Conservation (phyloP, 2,888 invertebrate genomes). For the Andrena haemorrhoa region DNA sequence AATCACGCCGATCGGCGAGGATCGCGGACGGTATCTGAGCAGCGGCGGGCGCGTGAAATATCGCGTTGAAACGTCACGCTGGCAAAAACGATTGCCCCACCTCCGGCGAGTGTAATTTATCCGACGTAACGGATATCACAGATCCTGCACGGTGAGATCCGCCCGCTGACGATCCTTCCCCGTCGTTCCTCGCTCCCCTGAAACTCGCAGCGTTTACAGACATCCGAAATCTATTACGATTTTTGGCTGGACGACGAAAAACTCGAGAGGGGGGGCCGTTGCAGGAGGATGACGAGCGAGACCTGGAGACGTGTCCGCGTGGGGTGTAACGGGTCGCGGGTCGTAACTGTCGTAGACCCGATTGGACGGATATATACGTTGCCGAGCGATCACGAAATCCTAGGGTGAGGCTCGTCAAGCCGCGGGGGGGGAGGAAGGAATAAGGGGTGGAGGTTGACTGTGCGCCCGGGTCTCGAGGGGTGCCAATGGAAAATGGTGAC, state of each 20-base stretch:
- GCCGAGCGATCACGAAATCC: slow-evolving; percentile 48
- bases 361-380: slow-evolving; percentile 60
- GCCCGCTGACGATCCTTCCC: not conserved
- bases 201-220: not conserved
- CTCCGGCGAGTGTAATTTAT: slow-evolving; percentile 16
- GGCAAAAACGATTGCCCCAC: slow-evolving; percentile 20
- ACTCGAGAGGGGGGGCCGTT: not conserved
- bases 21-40: slow-evolving; percentile 54
- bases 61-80: slow-evolving; percentile 10
- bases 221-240: slow-evolving; percentile 29
- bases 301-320: slow-evolving; percentile 24
- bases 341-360: slow-evolving; percentile 58
- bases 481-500: slow-evolving; percentile 79
- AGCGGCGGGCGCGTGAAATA: slow-evolving; percentile 47
- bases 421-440: slow-evolving; percentile 53
- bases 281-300: slow-evolving; percentile 22
- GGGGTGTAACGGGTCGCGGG: slow-evolving; percentile 42
- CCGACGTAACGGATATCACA: not conserved
- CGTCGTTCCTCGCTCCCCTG: not conserved
- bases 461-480: slow-evolving; percentile 69
- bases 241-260: not conserved
- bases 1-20: slow-evolving; percentile 70
- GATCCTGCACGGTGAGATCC: not conserved
- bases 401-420: slow-evolving; percentile 57
- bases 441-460: slow-evolving; percentile 67